phyloP scores from a whole-genome alignment of 2,888 invertebrate genomes.

The Xestia xanthographa region DNA sequence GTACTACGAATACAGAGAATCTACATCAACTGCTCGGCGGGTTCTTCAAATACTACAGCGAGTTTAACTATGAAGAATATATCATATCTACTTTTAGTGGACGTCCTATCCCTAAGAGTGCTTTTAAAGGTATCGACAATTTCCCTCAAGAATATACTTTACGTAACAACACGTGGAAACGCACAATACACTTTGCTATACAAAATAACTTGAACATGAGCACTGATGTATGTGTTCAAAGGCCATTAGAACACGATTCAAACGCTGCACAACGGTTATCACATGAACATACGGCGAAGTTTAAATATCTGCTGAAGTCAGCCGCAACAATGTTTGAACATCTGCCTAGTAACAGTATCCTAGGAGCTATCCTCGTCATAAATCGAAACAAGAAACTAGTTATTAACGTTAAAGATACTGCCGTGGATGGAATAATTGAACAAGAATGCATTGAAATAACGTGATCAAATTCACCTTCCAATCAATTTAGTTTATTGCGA shows the following conservation, averaged over 20 bases:
- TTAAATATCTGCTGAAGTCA: constrained; percentile 26
- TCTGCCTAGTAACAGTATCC: constrained; percentile 26
- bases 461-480: background rate
- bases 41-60: constrained; percentile 62
- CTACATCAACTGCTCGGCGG: constrained; percentile 57
- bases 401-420: too few relatives aligned
- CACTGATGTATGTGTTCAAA: constrained; percentile 40
- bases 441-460: too few relatives aligned
- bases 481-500: background rate
- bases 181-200: background rate
- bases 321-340: constrained; percentile 25
- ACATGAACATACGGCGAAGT: background rate
- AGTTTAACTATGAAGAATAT: constrained; percentile 4
- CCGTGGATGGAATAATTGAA: too few relatives aligned
- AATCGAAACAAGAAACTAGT: background rate
- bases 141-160: constrained; percentile 47
- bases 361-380: constrained; percentile 21
- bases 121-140: constrained; percentile 17
- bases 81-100: constrained; percentile 61
- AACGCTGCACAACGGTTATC: background rate
- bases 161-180: constrained; percentile 13
- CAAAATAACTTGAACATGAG: background rate
- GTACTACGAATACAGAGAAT: constrained; percentile 11
- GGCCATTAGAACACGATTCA: constrained; percentile 20
- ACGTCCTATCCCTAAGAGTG: constrained; percentile 13